Base-by-base conservation (phyloP, 35 echinoderm and acorn worm species). In the Patiria miniata region DNA sequence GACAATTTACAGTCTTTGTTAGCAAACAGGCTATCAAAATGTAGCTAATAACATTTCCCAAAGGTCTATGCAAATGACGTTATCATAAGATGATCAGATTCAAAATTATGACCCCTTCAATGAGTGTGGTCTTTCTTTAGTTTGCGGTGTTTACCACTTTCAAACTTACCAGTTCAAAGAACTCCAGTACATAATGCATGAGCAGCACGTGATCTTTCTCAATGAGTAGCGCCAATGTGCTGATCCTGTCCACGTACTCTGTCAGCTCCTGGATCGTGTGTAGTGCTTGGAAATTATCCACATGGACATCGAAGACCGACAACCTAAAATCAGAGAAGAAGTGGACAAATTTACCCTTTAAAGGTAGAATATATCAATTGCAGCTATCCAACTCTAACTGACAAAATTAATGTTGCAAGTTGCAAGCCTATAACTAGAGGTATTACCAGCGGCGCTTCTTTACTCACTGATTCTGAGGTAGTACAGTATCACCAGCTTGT, bases 101-200 rank as follows among this genome's bases (percentile, higher is more conserved):
- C n/a, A n/a, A n/a, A n/a, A n/a, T n/a, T n/a, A n/a, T n/a, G n/a
- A n/a, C n/a, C n/a, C n/a, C n/a, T n/a, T n/a, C n/a, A n/a, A n/a
- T n/a, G n/a, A n/a, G n/a, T n/a, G n/a, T n/a, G n/a, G n/a, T n/a
- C n/a, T n/a, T n/a, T n/a, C n/a, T n/a, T n/a, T n/a, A n/a, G n/a
- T n/a, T n/a, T n/a, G n/a, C n/a, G 42, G 30, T n/a, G 33, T 16
- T 12, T 32, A 23, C 60, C 34, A 33, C 40, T 44, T 36, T n/a
- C 77, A 44, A 6, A 77, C 93, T 92, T 88, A 99, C 96, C 93
- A 99, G n/a, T 89, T 99, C 96, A 92, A 86, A 99, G 81, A 95
- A 99, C n/a, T 86, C 32, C 22, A 99, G 78, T 7, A 91, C 59
- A 61, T 92, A 76, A 69, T 99, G 86, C 34, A 99, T 68, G 0